Base-by-base conservation (phyloP, 2,888 invertebrate genomes). In the Drosophila peninsularis region DNA sequence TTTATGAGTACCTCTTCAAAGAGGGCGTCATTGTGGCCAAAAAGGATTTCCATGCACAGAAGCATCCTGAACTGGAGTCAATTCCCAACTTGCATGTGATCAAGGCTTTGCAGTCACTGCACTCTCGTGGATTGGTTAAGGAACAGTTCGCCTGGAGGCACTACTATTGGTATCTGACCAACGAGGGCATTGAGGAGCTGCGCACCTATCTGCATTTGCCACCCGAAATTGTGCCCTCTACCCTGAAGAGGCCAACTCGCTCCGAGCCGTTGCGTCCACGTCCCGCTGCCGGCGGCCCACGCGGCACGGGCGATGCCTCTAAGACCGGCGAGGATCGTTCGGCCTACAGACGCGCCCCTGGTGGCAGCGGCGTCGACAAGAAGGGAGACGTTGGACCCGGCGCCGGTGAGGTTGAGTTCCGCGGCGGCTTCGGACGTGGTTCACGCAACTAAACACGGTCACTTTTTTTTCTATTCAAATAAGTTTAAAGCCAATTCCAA, bases 121-220 rank as follows among this genome's bases (percentile, higher is more conserved):
- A 98, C 93, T 99, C 99, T 5, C 95, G 97, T 92, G 99, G 99
- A 68, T 97, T 96, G 91, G 99, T 99, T n/a, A 98, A 97, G 93
- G 99, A 99, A 94, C 99, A 99, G 93, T 99, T 99, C 93, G 99
- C 99, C 5, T 99, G 99, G 99, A 96, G 99, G 90, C 99, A 99
- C 93, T 99, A 97, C 91, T 99, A 99, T 93, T 99, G 99, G 99
- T 95, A 92, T 93, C 94, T 99, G 84, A 99, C 98, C 78, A 99
- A 99, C 92, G 98, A 99, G 91, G 99, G 99, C 82, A 99, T 99
- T 92, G 97, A 98, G 92, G 99, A 98, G 93, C 94, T 99, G 80
- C 95, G 99, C 80, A 96, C 96, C 91, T 99, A 97, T 93, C 95
- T 99, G 77, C 98, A 99, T 91, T 94, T 99, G 90, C 99, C 99